Conservation (phyloP, 2,113 vertebrate species). For the Cololabis saira region DNA sequence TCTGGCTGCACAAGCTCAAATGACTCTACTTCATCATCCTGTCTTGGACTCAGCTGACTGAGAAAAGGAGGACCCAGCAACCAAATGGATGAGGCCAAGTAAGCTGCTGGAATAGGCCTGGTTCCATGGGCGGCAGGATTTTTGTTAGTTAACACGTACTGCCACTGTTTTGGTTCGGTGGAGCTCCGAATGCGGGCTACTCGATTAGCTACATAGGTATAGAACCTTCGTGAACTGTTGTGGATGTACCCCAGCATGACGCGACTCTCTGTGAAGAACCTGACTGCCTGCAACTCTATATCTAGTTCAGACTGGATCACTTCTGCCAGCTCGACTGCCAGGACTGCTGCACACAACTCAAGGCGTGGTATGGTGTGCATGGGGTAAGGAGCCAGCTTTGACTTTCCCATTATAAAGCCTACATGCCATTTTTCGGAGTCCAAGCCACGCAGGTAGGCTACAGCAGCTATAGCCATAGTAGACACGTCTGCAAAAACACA, state of each 20-base stretch:
- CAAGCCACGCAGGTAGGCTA: too few relatives aligned
- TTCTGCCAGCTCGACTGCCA: conserved; percentile 2
- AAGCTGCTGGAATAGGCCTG: too few relatives aligned
- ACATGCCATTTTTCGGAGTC: too few relatives aligned
- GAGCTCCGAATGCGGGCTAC: background rate
- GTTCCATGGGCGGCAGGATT: conserved; percentile 9
- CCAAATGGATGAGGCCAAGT: too few relatives aligned
- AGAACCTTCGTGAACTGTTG: conserved; percentile 3
- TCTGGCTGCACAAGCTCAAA: too few relatives aligned
- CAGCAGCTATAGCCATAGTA: background rate
- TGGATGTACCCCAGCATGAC: conserved; percentile 7
- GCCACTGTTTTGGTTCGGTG: conserved; percentile 3
- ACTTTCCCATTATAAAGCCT: too few relatives aligned
- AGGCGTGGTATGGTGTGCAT: too few relatives aligned
- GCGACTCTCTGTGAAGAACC: conserved; percentile 8
- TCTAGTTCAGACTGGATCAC: background rate
- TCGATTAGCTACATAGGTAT: conserved; percentile 2
- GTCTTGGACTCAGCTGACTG: too few relatives aligned
- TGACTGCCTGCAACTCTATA: background rate
- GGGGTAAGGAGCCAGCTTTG: too few relatives aligned
- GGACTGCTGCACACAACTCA: background rate
- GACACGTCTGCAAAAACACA: conserved; percentile 6
- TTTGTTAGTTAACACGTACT: background rate
- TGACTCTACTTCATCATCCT: too few relatives aligned
- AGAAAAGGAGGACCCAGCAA: too few relatives aligned